Base-by-base conservation (phyloP, 2,113 vertebrate genomes). In the Nerophis ophidion region DNA sequence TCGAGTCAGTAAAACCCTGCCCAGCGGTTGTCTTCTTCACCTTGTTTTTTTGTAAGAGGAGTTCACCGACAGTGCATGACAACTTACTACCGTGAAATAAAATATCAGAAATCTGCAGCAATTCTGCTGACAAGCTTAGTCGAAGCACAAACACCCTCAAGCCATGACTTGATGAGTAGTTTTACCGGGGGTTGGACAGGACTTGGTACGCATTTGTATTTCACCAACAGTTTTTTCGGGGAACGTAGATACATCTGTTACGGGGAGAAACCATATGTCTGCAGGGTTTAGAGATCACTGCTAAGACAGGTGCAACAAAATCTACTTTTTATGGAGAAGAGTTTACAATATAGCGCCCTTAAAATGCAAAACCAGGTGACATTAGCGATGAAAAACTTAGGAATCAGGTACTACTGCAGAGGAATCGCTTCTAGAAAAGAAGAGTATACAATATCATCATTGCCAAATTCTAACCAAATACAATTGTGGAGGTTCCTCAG, bases 131-230 rank as follows among this genome's bases (percentile, higher is more conserved):
- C 74, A 83, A 75, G 69, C 45, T 34, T 7, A 51, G 54, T 57
- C 56, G 47, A 63, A 74, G 68, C 61, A 77, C 65, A 75, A 85
- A 85, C 73, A 81, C 68, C 78, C 81, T 57, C 34, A 13, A 78
- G 83, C 81, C 76, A 70, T 54, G 48, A 46, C 61, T 58, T 78
- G 81, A 83, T 84, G 74, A 81, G 75, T 33, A 66, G 71, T 85
- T 80, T 65, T 76, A 74, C 68, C 66, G 36, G 48, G 26, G 60
- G 74, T 75, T 82, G 71, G 81, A 77, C 65, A 46, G 67, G 64
- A 56, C 49, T 65, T 71, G 46, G 42, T 67, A 62, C 68, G 72
- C 71, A 76, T 79, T 84, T 73, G 45, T 75, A 79, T 71, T 77
- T 74, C 56, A 68, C 60, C 62, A 64, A 58, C 46, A 5, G 38